A percentile compares a stretch with the other conserved stretches of the same genome.
Evolutionary conservation across 2,113 vertebrate genomes (phyloP).

Genomic region (Chaetops frenatus): DNA sequence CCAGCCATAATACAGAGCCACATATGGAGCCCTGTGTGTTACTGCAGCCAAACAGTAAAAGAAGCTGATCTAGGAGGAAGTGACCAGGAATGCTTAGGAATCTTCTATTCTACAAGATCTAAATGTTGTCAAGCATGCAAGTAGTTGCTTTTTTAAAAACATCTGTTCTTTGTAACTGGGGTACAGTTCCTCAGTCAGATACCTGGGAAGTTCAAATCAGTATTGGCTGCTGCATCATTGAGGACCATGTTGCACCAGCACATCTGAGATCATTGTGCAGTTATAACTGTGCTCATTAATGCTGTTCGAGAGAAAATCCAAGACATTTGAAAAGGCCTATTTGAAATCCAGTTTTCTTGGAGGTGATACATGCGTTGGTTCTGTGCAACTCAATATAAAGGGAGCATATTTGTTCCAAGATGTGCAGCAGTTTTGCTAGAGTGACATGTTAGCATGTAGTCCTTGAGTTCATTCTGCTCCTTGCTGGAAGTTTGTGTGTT

Average conservation of each 20-base stretch:
- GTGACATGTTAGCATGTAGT: background rate
- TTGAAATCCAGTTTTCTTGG: background rate
- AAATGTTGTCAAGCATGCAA: background rate
- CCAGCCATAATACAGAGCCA: background rate
- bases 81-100: background rate
- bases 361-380: background rate
- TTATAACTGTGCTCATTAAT: background rate
- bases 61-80: background rate
- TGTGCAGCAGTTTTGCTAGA: background rate
- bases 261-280: background rate
- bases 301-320: background rate
- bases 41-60: background rate
- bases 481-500: background rate
- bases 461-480: background rate
- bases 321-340: background rate
- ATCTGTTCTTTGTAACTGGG: background rate
- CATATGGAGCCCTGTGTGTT: rapidly evolving
- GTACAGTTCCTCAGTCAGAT: background rate
- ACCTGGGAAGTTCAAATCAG: background rate
- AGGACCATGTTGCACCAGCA: background rate
- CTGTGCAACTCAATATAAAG: background rate
- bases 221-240: background rate
- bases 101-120: background rate
- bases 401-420: background rate
- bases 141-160: background rate